These are phyloP conservation scores for Phasianus colchicus DNA, from an alignment of 2,113 vertebrate genomes.

Conservation along the genomic window DNA sequence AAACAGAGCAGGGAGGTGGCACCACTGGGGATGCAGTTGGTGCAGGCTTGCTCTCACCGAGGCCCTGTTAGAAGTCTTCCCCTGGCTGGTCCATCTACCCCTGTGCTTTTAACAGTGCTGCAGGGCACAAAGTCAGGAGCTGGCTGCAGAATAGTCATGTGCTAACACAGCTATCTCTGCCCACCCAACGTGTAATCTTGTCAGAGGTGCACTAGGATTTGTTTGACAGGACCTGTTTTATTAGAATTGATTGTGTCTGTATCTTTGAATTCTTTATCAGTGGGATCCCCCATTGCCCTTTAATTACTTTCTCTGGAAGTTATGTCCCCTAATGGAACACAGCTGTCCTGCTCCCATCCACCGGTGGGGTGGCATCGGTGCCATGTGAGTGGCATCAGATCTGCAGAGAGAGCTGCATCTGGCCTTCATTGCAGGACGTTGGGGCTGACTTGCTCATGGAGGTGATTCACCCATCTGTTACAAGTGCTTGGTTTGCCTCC, in stretches of 20 bases:
- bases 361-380: not conserved
- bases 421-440: not conserved
- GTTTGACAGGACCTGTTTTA: conserved; percentile 10
- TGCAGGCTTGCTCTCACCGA: not conserved
- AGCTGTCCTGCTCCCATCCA: not conserved
- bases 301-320: not conserved
- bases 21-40: not conserved
- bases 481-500: not conserved
- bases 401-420: accelerated
- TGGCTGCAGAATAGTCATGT: accelerated
- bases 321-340: not conserved
- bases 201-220: not conserved
- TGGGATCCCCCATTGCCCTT: not conserved
- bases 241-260: not conserved
- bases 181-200: not conserved
- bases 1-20: not conserved
- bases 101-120: not conserved
- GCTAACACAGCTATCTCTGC: not conserved
- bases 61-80: not conserved
- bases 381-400: not conserved
- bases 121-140: accelerated
- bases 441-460: not conserved
- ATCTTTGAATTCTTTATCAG: not conserved
- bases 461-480: not conserved
- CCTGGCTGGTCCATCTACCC: not conserved